Evolutionary conservation across 2,797 vertebrate genomes (phyloP).

Genomic region (Heteromormyrus szaboi): DNA sequence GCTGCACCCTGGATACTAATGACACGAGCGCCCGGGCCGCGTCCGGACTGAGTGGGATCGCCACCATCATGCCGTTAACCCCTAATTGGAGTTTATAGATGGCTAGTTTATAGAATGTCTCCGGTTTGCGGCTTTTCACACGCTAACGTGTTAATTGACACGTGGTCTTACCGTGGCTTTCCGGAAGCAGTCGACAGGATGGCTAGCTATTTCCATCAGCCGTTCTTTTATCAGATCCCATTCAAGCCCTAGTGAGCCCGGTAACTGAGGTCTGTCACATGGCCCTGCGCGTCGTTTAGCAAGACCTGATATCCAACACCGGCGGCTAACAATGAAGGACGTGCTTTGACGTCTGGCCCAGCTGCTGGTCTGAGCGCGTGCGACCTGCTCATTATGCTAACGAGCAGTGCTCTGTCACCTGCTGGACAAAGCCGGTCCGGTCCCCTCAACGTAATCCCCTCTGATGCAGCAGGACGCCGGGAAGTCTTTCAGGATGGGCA

Average conservation of each 20-base stretch:
- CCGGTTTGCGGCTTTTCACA: background rate
- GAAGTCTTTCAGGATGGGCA: conserved; percentile 99
- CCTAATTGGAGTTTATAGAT: background rate
- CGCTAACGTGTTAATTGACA: background rate
- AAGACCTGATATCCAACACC: background rate
- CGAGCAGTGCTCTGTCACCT: conserved; percentile 99
- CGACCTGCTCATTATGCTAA: conserved; percentile 97
- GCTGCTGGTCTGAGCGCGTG: conserved; percentile 51
- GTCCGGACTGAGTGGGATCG: conserved; percentile 41
- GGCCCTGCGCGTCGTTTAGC: background rate
- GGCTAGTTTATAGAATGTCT: background rate
- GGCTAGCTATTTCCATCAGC: background rate
- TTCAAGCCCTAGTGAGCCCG: background rate
- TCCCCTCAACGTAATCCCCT: conserved; percentile 74
- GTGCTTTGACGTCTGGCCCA: conserved; percentile 21
- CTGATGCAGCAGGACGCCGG: conserved; percentile 81
- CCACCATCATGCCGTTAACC: background rate
- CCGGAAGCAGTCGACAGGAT: background rate
- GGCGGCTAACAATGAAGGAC: background rate
- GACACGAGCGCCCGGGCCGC: conserved; percentile 60
- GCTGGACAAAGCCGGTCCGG: conserved; percentile 71
- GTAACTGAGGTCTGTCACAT: background rate
- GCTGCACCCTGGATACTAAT: conserved; percentile 52
- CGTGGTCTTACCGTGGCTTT: background rate
- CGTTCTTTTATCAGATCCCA: background rate